A percentile compares a stretch with the other conserved stretches of the same genome.
Conservation (phyloP, 2,797 vertebrate species). For the Nothura maculosa region DNA sequence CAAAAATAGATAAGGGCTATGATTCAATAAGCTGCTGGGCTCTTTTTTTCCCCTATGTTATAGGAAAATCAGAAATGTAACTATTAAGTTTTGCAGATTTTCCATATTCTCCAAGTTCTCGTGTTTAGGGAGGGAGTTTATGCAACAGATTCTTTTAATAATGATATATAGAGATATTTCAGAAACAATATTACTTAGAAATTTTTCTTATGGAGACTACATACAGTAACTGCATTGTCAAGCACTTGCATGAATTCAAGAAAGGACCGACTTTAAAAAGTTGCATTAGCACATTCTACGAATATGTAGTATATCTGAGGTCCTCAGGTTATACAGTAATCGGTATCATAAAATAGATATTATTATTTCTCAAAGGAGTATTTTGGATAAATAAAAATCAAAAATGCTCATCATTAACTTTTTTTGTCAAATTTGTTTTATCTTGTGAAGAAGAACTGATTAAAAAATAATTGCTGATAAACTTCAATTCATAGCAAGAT, state of each 20-base stretch:
- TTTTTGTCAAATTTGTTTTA: background rate
- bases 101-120: background rate
- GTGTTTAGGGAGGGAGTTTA: background rate
- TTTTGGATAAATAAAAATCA: conserved; percentile 1
- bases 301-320: background rate
- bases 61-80: background rate
- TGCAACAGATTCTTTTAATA: background rate
- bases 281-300: background rate
- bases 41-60: background rate
- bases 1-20: background rate
- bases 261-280: background rate
- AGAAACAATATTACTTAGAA: background rate
- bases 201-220: background rate
- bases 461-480: background rate
- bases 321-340: background rate
- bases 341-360: background rate
- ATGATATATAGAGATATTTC: background rate
- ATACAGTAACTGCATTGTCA: background rate
- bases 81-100: background rate
- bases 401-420: background rate
- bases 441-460: background rate
- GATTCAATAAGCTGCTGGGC: background rate
- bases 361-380: background rate
- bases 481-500: background rate
- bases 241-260: background rate